phyloP scores from a whole-genome alignment of 2,113 vertebrate genomes.

The Sturnira hondurensis region DNA sequence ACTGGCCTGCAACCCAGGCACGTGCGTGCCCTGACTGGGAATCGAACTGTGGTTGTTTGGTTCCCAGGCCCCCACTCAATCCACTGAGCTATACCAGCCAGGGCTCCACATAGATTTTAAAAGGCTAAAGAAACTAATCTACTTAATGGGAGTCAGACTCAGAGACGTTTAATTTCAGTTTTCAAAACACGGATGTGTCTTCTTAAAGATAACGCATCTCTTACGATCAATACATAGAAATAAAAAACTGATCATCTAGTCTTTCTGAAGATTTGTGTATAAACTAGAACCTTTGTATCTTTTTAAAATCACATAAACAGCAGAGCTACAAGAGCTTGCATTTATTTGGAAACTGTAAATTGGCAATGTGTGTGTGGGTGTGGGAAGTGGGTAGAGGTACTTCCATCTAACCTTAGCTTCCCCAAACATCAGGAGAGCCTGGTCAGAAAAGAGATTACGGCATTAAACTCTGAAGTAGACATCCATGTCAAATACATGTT shows the following conservation, averaged over 20 bases:
- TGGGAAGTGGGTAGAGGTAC: neutral
- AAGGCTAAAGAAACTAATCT: conserved; percentile 1
- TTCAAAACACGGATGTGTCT: neutral
- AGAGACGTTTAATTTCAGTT: neutral
- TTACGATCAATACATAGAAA: neutral
- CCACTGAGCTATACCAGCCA: no score
- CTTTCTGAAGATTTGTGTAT: conserved; percentile 7
- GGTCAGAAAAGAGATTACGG: neutral
- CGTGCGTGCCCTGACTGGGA: no score
- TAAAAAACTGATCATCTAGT: neutral
- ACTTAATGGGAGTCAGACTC: neutral
- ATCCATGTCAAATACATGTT: neutral
- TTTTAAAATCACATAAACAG: conserved; percentile 5
- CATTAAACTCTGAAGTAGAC: neutral
- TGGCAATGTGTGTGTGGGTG: neutral
- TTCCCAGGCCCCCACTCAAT: no score
- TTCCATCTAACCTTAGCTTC: neutral
- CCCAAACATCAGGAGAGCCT: neutral
- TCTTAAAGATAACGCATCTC: neutral
- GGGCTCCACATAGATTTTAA: neutral
- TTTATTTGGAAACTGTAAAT: conserved; percentile 5
- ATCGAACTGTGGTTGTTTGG: no score
- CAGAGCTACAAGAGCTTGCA: neutral
- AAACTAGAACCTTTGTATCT: neutral
- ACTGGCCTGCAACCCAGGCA: no score